These are phyloP conservation scores for Maniola jurtina DNA, from an alignment of 1,140 invertebrate genomes.

Conservation along the genomic window DNA sequence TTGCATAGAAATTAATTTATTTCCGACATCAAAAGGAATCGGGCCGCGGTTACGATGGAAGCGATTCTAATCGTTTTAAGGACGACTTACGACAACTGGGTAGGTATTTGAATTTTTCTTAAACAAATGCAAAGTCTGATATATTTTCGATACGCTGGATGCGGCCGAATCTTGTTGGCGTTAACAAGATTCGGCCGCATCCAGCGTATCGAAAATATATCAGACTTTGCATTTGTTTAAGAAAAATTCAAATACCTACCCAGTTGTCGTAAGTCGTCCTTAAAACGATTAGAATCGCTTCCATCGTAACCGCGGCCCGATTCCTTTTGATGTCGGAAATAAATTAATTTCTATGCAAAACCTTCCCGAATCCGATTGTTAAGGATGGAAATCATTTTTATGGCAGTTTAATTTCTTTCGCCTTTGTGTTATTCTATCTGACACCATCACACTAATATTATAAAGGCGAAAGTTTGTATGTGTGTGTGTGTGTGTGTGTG, in stretches of 20 bases:
- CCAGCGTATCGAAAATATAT: no score
- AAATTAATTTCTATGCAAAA: constrained; percentile 44
- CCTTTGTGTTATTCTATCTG: not conserved
- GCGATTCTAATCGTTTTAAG: constrained; percentile 27
- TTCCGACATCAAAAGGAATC: constrained; percentile 45
- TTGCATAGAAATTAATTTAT: constrained; percentile 46
- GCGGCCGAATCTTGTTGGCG: no score
- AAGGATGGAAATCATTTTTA: constrained; percentile 38
- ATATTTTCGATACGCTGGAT: no score
- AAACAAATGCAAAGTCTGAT: no score
- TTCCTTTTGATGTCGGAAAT: constrained; percentile 46
- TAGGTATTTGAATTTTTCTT: not conserved
- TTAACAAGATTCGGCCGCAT: no score
- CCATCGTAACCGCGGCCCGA: constrained; percentile 24
- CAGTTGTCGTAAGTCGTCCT: constrained; percentile 1
- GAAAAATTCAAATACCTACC: not conserved
- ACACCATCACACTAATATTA: no score
- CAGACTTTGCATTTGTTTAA: no score
- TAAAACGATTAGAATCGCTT: constrained; percentile 28
- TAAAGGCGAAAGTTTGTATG: no score
- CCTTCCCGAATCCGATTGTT: constrained; percentile 26
- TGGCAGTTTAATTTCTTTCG: constrained; percentile 26
- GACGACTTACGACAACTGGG: not conserved
- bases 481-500: no score
- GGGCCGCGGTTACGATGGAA: constrained; percentile 24